Evolutionary conservation across 2,797 vertebrate species (phyloP).

Genomic region (Sebastes taczanowskii): DNA sequence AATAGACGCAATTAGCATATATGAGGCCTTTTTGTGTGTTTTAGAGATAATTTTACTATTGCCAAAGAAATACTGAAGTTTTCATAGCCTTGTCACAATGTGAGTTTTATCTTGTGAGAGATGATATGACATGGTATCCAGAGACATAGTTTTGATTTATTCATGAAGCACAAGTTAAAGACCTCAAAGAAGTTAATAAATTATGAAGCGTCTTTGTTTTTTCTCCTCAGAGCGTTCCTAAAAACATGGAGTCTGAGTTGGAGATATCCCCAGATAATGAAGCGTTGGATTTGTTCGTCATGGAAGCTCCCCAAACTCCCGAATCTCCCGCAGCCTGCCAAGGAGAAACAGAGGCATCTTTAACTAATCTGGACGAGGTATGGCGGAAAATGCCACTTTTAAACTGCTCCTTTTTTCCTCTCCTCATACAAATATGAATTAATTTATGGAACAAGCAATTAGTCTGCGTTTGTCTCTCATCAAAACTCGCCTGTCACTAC

Average conservation of each 20-base stretch:
- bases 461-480: conserved; percentile 36
- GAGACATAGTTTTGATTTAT: conserved; percentile 76
- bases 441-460: conserved; percentile 44
- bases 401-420: conserved; percentile 35
- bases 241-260: conserved; percentile 66
- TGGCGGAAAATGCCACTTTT: conserved; percentile 45
- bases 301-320: conserved; percentile 57
- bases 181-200: conserved; percentile 79
- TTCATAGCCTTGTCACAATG: conserved; percentile 55
- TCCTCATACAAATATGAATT: conserved; percentile 35
- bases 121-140: conserved; percentile 70
- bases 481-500: conserved; percentile 21
- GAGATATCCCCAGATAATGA: conserved; percentile 74
- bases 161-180: conserved; percentile 75
- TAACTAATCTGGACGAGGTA: conserved; percentile 71
- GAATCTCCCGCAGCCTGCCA: conserved; percentile 53
- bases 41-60: conserved; percentile 27
- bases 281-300: conserved; percentile 65
- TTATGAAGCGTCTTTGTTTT: conserved; percentile 75
- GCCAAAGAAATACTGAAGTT: conserved; percentile 37
- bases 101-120: conserved; percentile 67
- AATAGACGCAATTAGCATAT: conserved; percentile 33
- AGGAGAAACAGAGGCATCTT: conserved; percentile 57
- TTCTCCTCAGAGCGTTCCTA: conserved; percentile 62
- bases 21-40: conserved; percentile 4